Conservation (phyloP, 2,888 invertebrate species). For the Archips crataeganus region DNA sequence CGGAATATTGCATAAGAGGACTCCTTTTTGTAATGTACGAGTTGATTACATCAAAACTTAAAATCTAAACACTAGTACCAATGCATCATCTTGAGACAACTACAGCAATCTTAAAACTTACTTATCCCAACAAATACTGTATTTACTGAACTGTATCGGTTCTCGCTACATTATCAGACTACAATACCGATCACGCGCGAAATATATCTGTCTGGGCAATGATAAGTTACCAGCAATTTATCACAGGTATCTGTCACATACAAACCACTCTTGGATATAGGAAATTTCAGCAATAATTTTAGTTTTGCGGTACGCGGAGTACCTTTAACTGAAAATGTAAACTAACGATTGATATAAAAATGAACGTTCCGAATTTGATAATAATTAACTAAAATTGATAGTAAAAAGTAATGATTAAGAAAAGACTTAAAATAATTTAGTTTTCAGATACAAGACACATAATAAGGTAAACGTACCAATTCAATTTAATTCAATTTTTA, state of each 20-base stretch:
- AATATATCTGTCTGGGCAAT: constrained; percentile 64
- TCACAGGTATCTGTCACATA: constrained; percentile 70
- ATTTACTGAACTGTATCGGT: constrained; percentile 29
- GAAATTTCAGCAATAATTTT: constrained; percentile 46
- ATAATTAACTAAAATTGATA: too few relatives aligned
- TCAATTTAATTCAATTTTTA: too few relatives aligned
- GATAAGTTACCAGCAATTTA: constrained; percentile 69
- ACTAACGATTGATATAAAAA: not conserved
- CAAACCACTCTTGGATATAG: constrained; percentile 54
- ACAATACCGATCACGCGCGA: constrained; percentile 67
- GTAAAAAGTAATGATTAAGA: too few relatives aligned
- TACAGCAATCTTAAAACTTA: not conserved
- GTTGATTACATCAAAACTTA: too few relatives aligned
- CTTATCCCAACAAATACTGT: constrained; percentile 16
- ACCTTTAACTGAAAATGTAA: not conserved
- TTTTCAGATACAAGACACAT: too few relatives aligned
- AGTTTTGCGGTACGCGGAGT: constrained; percentile 41
- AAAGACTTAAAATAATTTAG: too few relatives aligned
- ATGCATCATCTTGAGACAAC: not conserved
- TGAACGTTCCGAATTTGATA: too few relatives aligned
- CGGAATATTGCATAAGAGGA: too few relatives aligned
- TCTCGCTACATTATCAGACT: constrained; percentile 56
- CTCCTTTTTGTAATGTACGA: too few relatives aligned
- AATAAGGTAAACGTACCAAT: too few relatives aligned
- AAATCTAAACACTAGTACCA: not conserved